phyloP scores from a whole-genome alignment of 2,888 invertebrate genomes.

The Tenthredo mesomela region DNA sequence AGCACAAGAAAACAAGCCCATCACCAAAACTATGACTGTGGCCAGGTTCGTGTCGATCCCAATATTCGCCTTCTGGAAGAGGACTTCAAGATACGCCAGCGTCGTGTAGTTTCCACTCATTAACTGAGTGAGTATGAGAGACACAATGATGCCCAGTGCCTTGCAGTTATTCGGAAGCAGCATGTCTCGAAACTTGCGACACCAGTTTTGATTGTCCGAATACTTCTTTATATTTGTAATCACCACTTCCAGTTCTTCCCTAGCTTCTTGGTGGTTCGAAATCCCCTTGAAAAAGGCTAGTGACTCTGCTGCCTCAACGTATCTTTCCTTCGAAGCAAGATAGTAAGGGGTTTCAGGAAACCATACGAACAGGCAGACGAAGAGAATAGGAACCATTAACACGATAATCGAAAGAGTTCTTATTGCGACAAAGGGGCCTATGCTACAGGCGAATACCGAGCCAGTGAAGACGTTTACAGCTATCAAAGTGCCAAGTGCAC shows the following conservation, averaged over 20 bases:
- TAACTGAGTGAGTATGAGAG: conserved; percentile 73
- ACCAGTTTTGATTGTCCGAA: conserved; percentile 58
- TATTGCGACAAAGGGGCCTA: conserved; percentile 70
- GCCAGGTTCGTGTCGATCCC: conserved; percentile 72
- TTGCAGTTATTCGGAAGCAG: conserved; percentile 65
- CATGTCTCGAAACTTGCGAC: conserved; percentile 60
- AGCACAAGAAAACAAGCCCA: conserved; percentile 76
- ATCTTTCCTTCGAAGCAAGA: conserved; percentile 66
- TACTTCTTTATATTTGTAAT: conserved; percentile 32
- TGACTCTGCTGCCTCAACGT: conserved; percentile 66
- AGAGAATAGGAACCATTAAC: conserved; percentile 68
- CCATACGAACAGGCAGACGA: conserved; percentile 70
- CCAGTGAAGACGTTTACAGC: conserved; percentile 75
- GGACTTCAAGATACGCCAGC: conserved; percentile 71
- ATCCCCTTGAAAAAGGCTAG: conserved; percentile 70
- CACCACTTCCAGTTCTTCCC: conserved; percentile 40
- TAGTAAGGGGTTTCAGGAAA: conserved; percentile 75
- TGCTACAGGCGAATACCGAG: conserved; percentile 71
- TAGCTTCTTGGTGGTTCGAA: conserved; percentile 51
- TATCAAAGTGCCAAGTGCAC: conserved; percentile 73
- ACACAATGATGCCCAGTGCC: conserved; percentile 70
- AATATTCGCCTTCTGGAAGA: conserved; percentile 67
- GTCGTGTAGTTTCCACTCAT: conserved; percentile 74
- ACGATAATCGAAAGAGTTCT: conserved; percentile 61
- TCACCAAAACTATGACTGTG: conserved; percentile 78